Percentiles rank a stretch among this genome's conserved stretches.
phyloP scores from a whole-genome alignment of 53 echinoderm and acorn worm genomes.

The Henricia sp. region DNA sequence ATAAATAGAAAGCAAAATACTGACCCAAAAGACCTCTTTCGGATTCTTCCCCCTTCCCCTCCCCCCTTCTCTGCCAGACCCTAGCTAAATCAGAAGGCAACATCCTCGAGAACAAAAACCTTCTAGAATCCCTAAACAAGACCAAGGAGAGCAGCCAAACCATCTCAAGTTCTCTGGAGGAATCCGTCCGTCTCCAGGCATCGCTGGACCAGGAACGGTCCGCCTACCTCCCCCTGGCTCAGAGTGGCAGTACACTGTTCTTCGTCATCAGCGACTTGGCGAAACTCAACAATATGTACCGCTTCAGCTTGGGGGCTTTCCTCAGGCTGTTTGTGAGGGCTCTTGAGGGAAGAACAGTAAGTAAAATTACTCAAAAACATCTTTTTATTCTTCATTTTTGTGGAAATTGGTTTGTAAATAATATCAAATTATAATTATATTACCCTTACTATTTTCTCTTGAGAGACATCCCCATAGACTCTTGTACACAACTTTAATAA shows the following conservation, averaged over 20 bases:
- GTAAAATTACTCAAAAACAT: no score
- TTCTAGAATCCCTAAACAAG: constrained; percentile 94
- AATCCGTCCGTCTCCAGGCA: constrained; percentile 90
- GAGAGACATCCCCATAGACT: no score
- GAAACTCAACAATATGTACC: constrained; percentile 97
- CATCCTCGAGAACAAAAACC: constrained; percentile 93
- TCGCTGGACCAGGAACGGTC: constrained; percentile 97
- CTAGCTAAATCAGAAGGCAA: constrained; percentile 94
- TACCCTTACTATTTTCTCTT: no score
- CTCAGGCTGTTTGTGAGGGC: constrained; percentile 87
- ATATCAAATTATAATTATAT: no score
- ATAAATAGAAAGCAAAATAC: no score
- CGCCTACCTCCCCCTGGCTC: constrained; percentile 92
- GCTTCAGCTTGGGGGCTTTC: constrained; percentile 96
- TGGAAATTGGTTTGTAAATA: no score
- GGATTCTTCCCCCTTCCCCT: no score
- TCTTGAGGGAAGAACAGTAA: constrained; percentile 89
- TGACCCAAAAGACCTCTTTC: no score
- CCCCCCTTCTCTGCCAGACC: no score
- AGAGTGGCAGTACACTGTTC: constrained; percentile 97
- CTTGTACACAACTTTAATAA: no score
- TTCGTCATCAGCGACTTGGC: constrained; percentile 96
- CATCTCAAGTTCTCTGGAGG: constrained; percentile 85
- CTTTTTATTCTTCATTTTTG: no score
- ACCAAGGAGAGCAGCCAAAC: constrained; percentile 98